Conservation (phyloP, 2,113 vertebrate genomes). For the Cricetomys ansorgei region DNA sequence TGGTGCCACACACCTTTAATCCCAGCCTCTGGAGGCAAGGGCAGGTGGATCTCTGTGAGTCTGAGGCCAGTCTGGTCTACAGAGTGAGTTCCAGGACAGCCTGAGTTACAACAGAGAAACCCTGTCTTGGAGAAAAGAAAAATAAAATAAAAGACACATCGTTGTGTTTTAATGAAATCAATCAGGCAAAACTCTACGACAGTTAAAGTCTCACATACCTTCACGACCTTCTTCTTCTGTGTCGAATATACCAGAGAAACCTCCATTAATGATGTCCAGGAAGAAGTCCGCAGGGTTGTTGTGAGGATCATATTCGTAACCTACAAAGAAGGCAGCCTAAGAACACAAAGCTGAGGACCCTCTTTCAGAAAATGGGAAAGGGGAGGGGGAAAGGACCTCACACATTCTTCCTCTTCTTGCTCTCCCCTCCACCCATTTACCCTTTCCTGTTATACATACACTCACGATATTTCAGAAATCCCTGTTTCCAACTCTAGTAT, state of each 20-base stretch:
- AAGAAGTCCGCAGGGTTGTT: background rate
- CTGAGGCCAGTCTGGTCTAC: too few species aligned
- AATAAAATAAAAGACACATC: background rate
- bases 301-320: background rate
- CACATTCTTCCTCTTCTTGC: background rate
- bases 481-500: background rate
- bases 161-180: background rate
- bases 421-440: too few species aligned
- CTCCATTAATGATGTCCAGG: background rate
- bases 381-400: background rate
- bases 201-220: slow-evolving; percentile 82
- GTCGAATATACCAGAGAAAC: background rate
- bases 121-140: too few species aligned
- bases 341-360: background rate
- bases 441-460: background rate
- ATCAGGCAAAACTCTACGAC: background rate
- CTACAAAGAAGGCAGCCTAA: background rate
- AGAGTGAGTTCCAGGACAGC: too few species aligned
- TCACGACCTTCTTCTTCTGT: background rate
- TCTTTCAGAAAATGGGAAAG: background rate
- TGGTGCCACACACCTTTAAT: too few species aligned
- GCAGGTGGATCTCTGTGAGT: too few species aligned
- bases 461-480: background rate
- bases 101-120: too few species aligned
- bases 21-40: too few species aligned